Conservation (phyloP, 2,797 vertebrate genomes). For the Myotis findleyi region DNA sequence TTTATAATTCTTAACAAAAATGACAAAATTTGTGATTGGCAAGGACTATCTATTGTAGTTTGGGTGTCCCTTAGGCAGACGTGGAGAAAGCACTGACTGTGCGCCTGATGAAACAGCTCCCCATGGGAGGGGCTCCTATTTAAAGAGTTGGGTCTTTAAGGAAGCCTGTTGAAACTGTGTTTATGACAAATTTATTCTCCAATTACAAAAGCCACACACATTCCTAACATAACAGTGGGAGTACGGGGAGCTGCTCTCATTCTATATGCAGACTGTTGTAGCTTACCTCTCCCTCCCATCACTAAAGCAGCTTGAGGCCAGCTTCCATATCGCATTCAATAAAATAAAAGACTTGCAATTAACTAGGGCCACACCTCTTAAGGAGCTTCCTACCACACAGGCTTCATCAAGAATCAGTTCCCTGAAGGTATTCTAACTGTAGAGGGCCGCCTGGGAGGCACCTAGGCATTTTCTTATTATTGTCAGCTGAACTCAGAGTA, state of each 20-base stretch:
- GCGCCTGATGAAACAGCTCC: not conserved
- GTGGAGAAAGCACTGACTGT: not conserved
- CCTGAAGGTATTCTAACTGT: not conserved
- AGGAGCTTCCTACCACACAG: not conserved
- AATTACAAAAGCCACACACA: slow-evolving; percentile 8
- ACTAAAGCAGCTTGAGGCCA: not conserved
- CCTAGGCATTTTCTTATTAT: no score
- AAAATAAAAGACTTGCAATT: not conserved
- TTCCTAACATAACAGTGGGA: not conserved
- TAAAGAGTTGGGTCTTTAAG: not conserved
- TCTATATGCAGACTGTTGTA: not conserved
- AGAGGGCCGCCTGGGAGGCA: no score
- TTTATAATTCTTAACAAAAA: slow-evolving; percentile 25
- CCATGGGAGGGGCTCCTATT: not conserved
- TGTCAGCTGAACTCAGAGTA: no score
- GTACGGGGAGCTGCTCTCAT: not conserved
- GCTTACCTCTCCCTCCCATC: not conserved
- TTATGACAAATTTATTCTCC: slow-evolving; percentile 1
- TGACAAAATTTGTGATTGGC: not conserved
- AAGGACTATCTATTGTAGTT: not conserved
- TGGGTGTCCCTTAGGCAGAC: not conserved
- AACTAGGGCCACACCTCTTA: not conserved
- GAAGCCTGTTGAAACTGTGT: not conserved
- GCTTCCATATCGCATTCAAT: not conserved
- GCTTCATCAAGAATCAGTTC: not conserved